Base-by-base conservation (phyloP, 2,888 invertebrate species). In the Caenorhabditis sulstoni region DNA sequence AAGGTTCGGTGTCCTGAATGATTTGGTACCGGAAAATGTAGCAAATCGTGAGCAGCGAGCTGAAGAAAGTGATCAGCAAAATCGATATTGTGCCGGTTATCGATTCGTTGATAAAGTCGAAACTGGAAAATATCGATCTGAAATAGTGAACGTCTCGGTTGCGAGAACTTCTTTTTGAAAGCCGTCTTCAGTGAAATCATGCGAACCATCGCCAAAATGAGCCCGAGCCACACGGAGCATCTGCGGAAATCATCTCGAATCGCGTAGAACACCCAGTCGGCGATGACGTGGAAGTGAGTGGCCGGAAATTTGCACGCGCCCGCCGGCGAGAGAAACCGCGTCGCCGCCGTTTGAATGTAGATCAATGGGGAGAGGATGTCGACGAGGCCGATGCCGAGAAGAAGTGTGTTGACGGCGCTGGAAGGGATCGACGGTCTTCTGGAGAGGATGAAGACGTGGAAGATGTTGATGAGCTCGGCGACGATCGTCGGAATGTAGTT, bases 191-290 rank as follows among this genome's bases (percentile, higher is more conserved):
- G 3, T 0, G 47, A 52, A 0, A 66, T 37, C 65, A 66, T 66
- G 20, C 65, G 41, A 47, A 66, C 55, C 7, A 47, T 45, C 7
- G 65, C 65, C 20, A 66, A 4, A 12, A 18, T 45, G 1, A 66
- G 20, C 2, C 65, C 65, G n/a, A 66, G 55, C 65, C 65, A 66
- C 0, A 55, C 55, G 47, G 65, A 66, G 14, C 65, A 66, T 5
- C 65, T n/a, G 2, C 65, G 23, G 23, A 16, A 53, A 11, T 55
- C 55, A n/a, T 66, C 65, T 0, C 65, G 65, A 14, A 47, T 9
- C 0, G 55, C 55, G 0, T 55, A n/a, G 14, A 66, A 14, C n/a
- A 14, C n/a, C 65, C 65, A 66, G 47, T 66, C 55, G 65, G 55
- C 35, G 20, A 66, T 16, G 55, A 55, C 55, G 4, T 66, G 55